These are phyloP conservation scores for Enteromius thamalakanensis DNA, from an alignment of 2,797 vertebrate genomes.

Conservation along the genomic window DNA sequence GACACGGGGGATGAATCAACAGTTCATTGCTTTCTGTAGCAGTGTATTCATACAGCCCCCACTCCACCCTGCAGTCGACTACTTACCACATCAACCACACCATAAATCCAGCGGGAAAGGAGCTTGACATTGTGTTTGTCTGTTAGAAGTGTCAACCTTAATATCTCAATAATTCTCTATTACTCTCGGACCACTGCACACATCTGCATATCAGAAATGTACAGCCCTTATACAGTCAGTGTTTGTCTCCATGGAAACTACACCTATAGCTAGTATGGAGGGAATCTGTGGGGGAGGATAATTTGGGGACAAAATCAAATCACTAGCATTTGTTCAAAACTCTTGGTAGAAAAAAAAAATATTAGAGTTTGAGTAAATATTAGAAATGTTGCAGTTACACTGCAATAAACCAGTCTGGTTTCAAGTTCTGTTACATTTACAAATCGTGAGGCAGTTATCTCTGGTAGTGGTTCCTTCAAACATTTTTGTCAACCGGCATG, in stretches of 20 bases:
- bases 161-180: slow-evolving; percentile 23
- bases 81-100: slow-evolving; percentile 33
- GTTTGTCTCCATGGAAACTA: slow-evolving; percentile 56
- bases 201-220: slow-evolving; percentile 34
- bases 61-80: slow-evolving; percentile 35
- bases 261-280: slow-evolving; percentile 43
- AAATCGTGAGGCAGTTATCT: slow-evolving; percentile 28
- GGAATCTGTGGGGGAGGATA: slow-evolving; percentile 22
- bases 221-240: slow-evolving; percentile 32
- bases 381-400: background rate
- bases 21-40: slow-evolving; percentile 51
- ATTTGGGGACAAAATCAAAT: background rate
- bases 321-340: background rate
- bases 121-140: slow-evolving; percentile 20
- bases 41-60: slow-evolving; percentile 43
- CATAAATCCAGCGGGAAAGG: slow-evolving; percentile 47
- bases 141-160: background rate
- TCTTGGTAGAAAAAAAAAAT: background rate
- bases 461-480: slow-evolving; percentile 5
- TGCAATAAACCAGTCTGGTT: slow-evolving; percentile 18
- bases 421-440: background rate
- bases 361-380: background rate
- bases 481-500: background rate
- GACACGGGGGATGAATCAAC: slow-evolving; percentile 60
- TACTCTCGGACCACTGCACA: slow-evolving; percentile 13